Evolutionary conservation across 2,888 invertebrate genomes (phyloP).

Genomic region (Agrochola circellaris): DNA sequence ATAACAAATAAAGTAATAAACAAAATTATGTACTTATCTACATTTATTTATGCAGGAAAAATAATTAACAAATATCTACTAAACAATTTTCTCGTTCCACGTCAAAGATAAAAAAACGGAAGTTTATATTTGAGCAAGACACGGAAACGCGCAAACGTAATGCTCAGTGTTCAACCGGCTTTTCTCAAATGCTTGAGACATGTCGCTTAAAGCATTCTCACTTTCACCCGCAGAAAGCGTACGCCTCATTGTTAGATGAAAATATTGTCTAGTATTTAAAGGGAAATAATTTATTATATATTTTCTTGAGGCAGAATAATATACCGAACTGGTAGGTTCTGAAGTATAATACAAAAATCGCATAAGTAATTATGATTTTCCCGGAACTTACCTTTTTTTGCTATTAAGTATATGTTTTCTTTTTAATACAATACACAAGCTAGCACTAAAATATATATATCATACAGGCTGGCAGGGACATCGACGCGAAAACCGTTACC

Average conservation of each 20-base stretch:
- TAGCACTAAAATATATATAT: no score
- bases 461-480: no score
- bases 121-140: conserved; percentile 24
- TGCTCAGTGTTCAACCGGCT: conserved; percentile 33
- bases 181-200: conserved; percentile 57
- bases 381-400: not conserved
- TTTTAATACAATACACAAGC: not conserved
- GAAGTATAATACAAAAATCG: not conserved
- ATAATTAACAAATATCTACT: not conserved
- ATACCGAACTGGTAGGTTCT: not conserved
- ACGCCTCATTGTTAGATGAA: conserved; percentile 35
- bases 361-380: not conserved
- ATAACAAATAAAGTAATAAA: no score
- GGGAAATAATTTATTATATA: not conserved
- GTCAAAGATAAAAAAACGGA: conserved; percentile 1
- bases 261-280: conserved; percentile 15
- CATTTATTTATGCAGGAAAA: not conserved
- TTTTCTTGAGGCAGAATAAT: not conserved
- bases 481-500: no score
- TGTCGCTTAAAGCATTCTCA: conserved; percentile 59
- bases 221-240: conserved; percentile 58
- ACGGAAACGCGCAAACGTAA: conserved; percentile 50
- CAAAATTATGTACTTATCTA: not conserved
- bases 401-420: not conserved
- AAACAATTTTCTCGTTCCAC: not conserved